Base-by-base conservation (phyloP, 2,797 vertebrate genomes). In the Holocentrus rufus region DNA sequence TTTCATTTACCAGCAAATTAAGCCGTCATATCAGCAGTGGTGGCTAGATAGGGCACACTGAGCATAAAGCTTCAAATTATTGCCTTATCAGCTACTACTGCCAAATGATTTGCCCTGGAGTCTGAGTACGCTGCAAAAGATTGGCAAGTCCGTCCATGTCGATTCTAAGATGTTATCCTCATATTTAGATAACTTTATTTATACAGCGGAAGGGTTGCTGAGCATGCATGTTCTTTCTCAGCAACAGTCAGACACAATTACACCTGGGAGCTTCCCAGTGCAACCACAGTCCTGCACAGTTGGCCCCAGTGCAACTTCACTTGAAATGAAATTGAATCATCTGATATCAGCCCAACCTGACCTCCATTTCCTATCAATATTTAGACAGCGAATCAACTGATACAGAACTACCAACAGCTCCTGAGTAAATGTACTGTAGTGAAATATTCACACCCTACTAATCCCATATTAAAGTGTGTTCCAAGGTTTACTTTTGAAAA, bases 261-360 rank as follows among this genome's bases (percentile, higher is more conserved):
- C 69, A 76, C 76, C 65, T 69, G 69, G 59, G 57, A 72, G 58
- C 25, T 25, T 9, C 59, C 39, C 56, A 62, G 54, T 73, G 58
- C 34, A 61, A 4, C 34, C 46, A 14, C 66, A 63, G 62, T 42
- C 44, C 39, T 74, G 46, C 39, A 50, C 78, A 68, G 15, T 79
- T 79, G 80, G 76, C 65, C 31, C 65, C 52, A 0, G 54, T 63
- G 69, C 46, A 65, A 49, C 60, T 69, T 58, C 72, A 79, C 82
- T 89, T 87, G n/a, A n/a, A n/a, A 80, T 69, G 72, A 82, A 88
- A 88, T 87, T 74, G 77, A 69, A 86, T 86, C 74, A 83, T 75
- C 68, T 80, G 55, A 64, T 77, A 83, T 86, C 68, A 49, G 67
- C 78, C 74, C 46, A 13, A 75, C 73, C 71, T 69, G 70, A 73